Percentiles rank a stretch among this genome's conserved stretches.
Conservation (phyloP, 2,888 invertebrate species). For the Timema podura region DNA sequence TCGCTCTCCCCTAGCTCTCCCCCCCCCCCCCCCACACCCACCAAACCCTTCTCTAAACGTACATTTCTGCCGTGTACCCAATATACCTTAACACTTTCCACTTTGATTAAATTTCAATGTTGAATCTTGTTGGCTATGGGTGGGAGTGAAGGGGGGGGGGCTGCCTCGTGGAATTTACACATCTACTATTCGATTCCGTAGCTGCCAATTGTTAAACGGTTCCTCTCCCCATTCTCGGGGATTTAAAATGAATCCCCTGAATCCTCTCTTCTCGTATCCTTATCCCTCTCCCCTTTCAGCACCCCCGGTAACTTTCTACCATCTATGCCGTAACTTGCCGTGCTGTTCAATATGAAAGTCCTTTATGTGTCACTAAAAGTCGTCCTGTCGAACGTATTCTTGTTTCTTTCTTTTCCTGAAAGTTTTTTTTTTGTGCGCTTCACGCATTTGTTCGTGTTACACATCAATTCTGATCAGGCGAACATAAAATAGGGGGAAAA, state of each 20-base stretch:
- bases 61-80: constrained; percentile 6
- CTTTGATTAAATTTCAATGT: constrained; percentile 15
- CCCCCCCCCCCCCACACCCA: background rate
- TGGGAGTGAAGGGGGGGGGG: background rate
- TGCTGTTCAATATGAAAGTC: too few relatives aligned
- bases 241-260: constrained; percentile 12
- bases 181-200: constrained; percentile 15
- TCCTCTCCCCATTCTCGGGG: constrained; percentile 6
- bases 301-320: too few relatives aligned
- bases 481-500: too few relatives aligned
- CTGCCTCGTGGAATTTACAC: constrained; percentile 7
- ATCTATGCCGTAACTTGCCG: too few relatives aligned
- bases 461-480: too few relatives aligned
- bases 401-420: too few relatives aligned
- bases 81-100: constrained; percentile 17
- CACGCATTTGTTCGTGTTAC: too few relatives aligned
- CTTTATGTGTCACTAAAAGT: too few relatives aligned
- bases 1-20: background rate
- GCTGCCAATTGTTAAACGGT: constrained; percentile 17
- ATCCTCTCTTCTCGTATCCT: too few relatives aligned
- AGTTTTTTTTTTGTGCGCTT: too few relatives aligned
- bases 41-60: background rate
- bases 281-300: too few relatives aligned
- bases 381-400: too few relatives aligned
- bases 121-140: constrained; percentile 6